Conservation (phyloP, 2,888 invertebrate species). For the Antheraea yamamai region DNA sequence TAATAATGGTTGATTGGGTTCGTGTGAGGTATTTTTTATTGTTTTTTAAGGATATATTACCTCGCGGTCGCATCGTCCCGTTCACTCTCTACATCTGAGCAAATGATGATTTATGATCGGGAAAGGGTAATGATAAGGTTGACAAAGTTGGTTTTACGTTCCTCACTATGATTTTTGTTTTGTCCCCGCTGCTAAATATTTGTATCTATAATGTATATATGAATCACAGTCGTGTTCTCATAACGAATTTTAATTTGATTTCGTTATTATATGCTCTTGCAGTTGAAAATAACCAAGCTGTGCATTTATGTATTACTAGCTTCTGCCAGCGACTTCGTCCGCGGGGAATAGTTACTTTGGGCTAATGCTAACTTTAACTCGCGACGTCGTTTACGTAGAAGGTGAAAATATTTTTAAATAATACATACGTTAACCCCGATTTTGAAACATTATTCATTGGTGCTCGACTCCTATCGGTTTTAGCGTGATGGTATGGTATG, state of each 20-base stretch:
- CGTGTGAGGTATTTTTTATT: slow-evolving; percentile 81
- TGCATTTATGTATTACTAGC: background rate
- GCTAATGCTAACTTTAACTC: too few species aligned
- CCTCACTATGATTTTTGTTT: background rate
- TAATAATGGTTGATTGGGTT: slow-evolving; percentile 75
- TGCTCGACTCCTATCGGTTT: too few species aligned
- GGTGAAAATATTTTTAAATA: too few species aligned
- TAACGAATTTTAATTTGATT: background rate
- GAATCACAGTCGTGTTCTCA: background rate
- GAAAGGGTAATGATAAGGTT: slow-evolving; percentile 55
- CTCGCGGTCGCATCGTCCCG: slow-evolving; percentile 57
- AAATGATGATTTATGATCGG: slow-evolving; percentile 62
- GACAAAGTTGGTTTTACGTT: slow-evolving; percentile 34
- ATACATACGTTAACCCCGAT: too few species aligned
- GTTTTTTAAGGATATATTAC: slow-evolving; percentile 64
- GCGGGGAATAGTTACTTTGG: too few species aligned
- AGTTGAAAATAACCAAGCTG: background rate
- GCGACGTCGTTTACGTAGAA: too few species aligned
- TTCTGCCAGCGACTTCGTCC: too few species aligned
- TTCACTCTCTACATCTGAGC: slow-evolving; percentile 68
- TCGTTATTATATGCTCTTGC: background rate
- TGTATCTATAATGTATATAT: background rate
- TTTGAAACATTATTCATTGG: too few species aligned
- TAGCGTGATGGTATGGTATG: too few species aligned
- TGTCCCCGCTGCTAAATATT: background rate